Conservation (phyloP, 2,797 vertebrate species). For the Gila robusta region DNA sequence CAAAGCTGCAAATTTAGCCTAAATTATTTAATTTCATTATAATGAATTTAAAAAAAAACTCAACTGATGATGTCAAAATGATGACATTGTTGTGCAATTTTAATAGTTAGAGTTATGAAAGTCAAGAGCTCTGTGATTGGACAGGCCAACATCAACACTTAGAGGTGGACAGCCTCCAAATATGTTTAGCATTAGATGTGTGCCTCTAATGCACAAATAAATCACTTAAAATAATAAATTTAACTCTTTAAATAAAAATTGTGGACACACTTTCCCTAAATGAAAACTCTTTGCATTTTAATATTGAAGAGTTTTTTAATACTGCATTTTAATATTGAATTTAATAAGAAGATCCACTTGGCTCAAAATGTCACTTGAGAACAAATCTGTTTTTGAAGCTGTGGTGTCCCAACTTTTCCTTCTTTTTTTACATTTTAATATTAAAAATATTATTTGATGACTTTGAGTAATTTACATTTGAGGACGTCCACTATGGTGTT, state of each 20-base stretch:
- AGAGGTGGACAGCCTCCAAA: no score
- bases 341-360: no score
- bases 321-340: neutral
- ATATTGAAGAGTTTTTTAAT: neutral
- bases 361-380: neutral
- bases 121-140: neutral
- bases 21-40: neutral
- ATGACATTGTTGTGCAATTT: neutral
- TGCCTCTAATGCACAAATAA: neutral
- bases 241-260: no score
- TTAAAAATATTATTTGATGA: neutral
- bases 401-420: no score
- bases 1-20: neutral
- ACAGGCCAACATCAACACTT: neutral
- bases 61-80: neutral
- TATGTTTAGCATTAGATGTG: neutral
- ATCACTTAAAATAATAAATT: neutral
- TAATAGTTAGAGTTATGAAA: neutral
- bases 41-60: neutral
- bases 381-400: neutral
- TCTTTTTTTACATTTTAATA: neutral
- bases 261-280: neutral
- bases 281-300: neutral
- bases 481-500: neutral
- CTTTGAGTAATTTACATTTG: neutral